phyloP scores from a whole-genome alignment of 1,140 invertebrate species.

The Teleopsis dalmanni region DNA sequence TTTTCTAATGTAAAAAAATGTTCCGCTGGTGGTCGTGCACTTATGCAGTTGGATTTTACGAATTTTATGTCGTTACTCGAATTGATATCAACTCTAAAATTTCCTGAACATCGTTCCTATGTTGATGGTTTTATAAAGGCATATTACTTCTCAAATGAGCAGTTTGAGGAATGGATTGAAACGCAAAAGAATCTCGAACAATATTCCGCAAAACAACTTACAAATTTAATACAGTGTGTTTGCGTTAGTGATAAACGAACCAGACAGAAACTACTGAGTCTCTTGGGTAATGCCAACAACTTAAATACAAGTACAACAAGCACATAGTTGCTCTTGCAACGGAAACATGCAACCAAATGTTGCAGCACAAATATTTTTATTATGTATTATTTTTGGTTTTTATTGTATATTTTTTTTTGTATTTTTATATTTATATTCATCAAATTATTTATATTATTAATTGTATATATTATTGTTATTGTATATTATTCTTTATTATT shows the following conservation, averaged over 20 bases:
- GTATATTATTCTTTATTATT: not conserved
- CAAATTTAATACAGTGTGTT: conserved; percentile 74
- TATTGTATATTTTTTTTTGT: not conserved
- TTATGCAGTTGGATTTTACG: conserved; percentile 97
- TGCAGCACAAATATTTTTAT: not conserved
- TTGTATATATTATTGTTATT: not conserved
- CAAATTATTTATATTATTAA: too few species aligned
- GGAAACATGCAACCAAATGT: not conserved
- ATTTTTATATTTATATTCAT: not conserved
- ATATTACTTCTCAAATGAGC: conserved; percentile 84
- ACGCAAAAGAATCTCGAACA: conserved; percentile 63
- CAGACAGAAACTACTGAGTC: conserved; percentile 62
- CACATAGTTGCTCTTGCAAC: conserved; percentile 2
- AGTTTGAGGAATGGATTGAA: conserved; percentile 82
- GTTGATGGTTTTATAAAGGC: conserved; percentile 95
- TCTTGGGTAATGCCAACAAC: conserved; percentile 54
- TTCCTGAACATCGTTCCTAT: conserved; percentile 80
- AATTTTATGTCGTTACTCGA: conserved; percentile 90
- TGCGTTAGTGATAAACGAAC: conserved; percentile 84
- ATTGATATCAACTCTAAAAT: conserved; percentile 70
- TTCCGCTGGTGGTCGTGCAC: conserved; percentile 86
- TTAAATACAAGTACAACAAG: conserved; percentile 11
- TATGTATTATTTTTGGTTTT: not conserved
- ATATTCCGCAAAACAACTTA: conserved; percentile 81
- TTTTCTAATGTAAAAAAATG: conserved; percentile 89